These are phyloP conservation scores for Petrocephalus microphthalmus DNA, from an alignment of 2,113 vertebrate species.

Conservation along the genomic window DNA sequence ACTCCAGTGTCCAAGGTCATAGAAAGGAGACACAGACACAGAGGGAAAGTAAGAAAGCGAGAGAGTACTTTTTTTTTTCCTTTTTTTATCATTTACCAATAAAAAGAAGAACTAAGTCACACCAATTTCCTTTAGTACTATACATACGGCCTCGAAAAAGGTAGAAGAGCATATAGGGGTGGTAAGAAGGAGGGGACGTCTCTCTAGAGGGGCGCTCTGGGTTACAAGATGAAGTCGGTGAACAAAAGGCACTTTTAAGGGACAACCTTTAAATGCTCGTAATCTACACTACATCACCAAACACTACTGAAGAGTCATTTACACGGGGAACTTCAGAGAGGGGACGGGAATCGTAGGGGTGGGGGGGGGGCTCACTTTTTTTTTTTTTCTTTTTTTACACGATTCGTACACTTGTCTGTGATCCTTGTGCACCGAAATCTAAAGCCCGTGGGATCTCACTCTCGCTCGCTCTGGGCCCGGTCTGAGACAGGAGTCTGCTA, in stretches of 20 bases:
- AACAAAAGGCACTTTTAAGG: constrained; percentile 77
- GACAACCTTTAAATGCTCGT: constrained; percentile 74
- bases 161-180: constrained; percentile 62
- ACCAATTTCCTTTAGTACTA: constrained; percentile 78
- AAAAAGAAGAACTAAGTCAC: constrained; percentile 77
- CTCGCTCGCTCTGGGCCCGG: constrained; percentile 25
- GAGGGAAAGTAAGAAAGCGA: constrained; percentile 60
- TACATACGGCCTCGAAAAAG: constrained; percentile 76
- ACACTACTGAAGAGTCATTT: constrained; percentile 71
- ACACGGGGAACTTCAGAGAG: constrained; percentile 46
- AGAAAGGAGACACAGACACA: constrained; percentile 56
- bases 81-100: constrained; percentile 62
- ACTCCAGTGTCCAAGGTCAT: constrained; percentile 71
- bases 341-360: constrained; percentile 18
- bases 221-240: constrained; percentile 71
- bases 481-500: constrained; percentile 35
- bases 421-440: constrained; percentile 6
- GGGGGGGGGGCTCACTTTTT: constrained; percentile 27
- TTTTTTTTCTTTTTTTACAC: constrained; percentile 4
- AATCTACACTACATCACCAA: constrained; percentile 74
- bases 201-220: constrained; percentile 63
- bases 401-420: constrained; percentile 16
- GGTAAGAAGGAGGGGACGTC: constrained; percentile 58
- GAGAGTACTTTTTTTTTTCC: constrained; percentile 43
- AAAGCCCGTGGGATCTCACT: constrained; percentile 24